Percentiles rank a stretch among this genome's conserved stretches.
Evolutionary conservation across 2,113 vertebrate genomes (phyloP).

Genomic region (Plestiodon gilberti): DNA sequence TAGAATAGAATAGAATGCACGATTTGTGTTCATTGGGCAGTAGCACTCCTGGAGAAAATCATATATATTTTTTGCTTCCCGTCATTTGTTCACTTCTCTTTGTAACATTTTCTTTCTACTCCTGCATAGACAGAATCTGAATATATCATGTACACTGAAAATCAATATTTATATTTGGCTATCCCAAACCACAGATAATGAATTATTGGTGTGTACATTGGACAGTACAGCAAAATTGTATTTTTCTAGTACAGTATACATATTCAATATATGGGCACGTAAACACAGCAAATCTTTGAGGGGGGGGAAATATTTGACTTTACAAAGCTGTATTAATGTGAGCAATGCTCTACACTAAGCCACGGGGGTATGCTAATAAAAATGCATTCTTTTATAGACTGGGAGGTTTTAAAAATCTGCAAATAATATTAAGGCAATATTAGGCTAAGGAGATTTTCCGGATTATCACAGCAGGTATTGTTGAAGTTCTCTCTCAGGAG

Average conservation of each 20-base stretch:
- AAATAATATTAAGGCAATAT: slow-evolving; percentile 50
- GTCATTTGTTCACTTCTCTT: background rate
- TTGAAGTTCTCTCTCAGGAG: slow-evolving; percentile 7
- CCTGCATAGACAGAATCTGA: background rate
- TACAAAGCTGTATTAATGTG: slow-evolving; percentile 1
- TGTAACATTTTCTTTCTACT: background rate
- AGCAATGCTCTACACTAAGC: slow-evolving; percentile 17
- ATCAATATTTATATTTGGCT: background rate
- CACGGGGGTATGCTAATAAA: slow-evolving; percentile 52
- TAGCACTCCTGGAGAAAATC: background rate
- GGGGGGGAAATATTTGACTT: background rate
- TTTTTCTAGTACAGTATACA: no score
- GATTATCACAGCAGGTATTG: background rate
- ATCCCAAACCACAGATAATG: background rate
- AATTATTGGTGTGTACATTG: background rate
- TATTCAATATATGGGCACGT: background rate
- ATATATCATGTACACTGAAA: background rate
- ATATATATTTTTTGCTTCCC: no score
- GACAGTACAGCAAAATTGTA: background rate
- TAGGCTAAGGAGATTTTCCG: slow-evolving; percentile 39
- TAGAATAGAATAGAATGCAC: background rate
- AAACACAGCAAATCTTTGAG: background rate
- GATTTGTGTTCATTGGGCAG: background rate
- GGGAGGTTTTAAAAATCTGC: slow-evolving; percentile 45
- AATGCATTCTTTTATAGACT: slow-evolving; percentile 40